Evolutionary conservation across 2,888 invertebrate genomes (phyloP), one percentile per base, ranked within the genome.

Genomic region (Tenthredo amoena): DNA sequence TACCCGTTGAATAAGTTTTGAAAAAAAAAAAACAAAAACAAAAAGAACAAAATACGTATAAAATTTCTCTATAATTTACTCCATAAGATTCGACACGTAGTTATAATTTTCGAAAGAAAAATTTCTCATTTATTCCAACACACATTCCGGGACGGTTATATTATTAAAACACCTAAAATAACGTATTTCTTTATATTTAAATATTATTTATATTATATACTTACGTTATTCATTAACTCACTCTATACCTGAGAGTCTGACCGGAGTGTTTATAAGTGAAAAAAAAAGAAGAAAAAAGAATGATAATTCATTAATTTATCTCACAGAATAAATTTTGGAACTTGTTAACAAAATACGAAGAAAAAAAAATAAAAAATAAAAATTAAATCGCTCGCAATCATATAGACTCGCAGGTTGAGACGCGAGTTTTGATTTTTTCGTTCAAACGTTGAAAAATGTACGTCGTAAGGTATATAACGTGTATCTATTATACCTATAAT

Each of bases 91-190:
- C 12, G 10, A 31, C 15, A 34, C 21, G 6, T 55, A 15, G 6
- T 62, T 26, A 47, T 62, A 47, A 43, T 47, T 72, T 82, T 50
- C 62, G 71, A 79, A 79, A n/a, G 10, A 40, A 62, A 43, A 71
- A 43, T 62, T 84, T 84, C 55, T 72, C 43, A n/a, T 72, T 84
- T 84, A 82, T 85, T 86, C 79, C 47, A 74, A 83, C 86, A 84
- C 79, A 85, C 84, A 85, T 68, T 68, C 68, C 18, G 68, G 68
- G 68, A 68, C 68, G 68, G 68, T 68, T 68, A 68, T 68, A 68
- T 68, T 68, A 68, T 68, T 68, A 68, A 34, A 68, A 68, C 68
- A 68, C 68, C 34, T 68, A 34, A 31, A 18, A 68, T 68, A 68
- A 68, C 34, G 34, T 34, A 34, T 68, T 68, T 18, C 34, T 68